Conservation (phyloP, 2,797 vertebrate genomes). For the Argentina silus region DNA sequence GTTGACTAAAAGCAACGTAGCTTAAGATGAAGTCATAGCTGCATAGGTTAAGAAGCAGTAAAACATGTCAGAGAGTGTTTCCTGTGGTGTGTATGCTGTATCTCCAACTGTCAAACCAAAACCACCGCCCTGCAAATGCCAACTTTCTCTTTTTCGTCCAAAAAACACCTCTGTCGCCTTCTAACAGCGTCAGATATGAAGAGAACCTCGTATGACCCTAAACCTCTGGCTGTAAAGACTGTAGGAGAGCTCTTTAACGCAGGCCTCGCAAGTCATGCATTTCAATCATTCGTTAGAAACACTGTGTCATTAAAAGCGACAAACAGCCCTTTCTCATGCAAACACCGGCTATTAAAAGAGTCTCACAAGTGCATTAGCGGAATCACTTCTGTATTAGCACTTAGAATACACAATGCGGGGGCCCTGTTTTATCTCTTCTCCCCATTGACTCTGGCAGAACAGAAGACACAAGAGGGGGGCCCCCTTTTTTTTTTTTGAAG, state of each 20-base stretch:
- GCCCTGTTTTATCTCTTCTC: conserved; percentile 12
- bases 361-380: conserved; percentile 87
- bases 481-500: conserved; percentile 47
- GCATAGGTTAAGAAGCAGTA: no score
- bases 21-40: no score
- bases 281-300: conserved; percentile 88
- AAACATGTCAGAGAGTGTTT: no score
- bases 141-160: no score
- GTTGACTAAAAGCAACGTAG: no score
- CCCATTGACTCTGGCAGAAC: conserved; percentile 70
- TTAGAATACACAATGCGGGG: conserved; percentile 87
- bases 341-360: conserved; percentile 90
- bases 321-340: conserved; percentile 89
- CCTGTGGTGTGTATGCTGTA: no score
- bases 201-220: no score
- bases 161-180: no score
- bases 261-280: conserved; percentile 85
- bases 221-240: no score
- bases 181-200: no score
- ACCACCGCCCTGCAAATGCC: no score
- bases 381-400: conserved; percentile 88
- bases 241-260: conserved; percentile 83
- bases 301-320: conserved; percentile 88
- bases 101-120: no score
- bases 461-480: conserved; percentile 31